phyloP scores from a whole-genome alignment of 2,888 invertebrate genomes.

The Mellilla xanthometata region DNA sequence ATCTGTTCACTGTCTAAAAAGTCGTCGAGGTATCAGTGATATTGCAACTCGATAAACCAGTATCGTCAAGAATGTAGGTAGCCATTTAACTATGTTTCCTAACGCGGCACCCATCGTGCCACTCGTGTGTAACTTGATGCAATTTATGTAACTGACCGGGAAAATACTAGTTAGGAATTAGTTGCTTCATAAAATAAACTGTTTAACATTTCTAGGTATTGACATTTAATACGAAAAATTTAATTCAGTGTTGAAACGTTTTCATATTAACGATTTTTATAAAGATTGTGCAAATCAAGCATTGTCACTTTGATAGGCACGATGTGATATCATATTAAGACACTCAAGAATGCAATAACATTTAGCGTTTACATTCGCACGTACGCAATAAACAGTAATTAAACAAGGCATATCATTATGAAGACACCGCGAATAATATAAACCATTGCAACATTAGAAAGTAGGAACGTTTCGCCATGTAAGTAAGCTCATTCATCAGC shows the following conservation, averaged over 20 bases:
- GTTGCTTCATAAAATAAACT: too few relatives aligned
- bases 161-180: background rate
- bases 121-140: conserved; percentile 21
- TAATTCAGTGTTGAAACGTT: too few relatives aligned
- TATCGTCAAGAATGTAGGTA: conserved; percentile 10
- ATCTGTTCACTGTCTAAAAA: too few relatives aligned
- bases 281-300: too few relatives aligned
- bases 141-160: conserved; percentile 16
- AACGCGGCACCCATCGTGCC: conserved; percentile 1
- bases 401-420: conserved; percentile 45
- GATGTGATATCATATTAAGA: too few relatives aligned
- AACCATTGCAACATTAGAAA: conserved; percentile 69
- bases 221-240: too few relatives aligned
- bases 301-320: too few relatives aligned
- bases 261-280: too few relatives aligned
- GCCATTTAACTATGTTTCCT: conserved; percentile 6
- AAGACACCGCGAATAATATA: conserved; percentile 53
- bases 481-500: conserved; percentile 54
- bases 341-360: background rate
- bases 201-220: too few relatives aligned
- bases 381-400: conserved; percentile 32
- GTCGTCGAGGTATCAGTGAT: too few relatives aligned
- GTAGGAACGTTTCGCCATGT: conserved; percentile 62
- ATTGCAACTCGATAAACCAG: conserved; percentile 6
- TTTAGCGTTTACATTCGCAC: background rate